Percentiles rank a stretch among this genome's conserved stretches.
Conservation (phyloP, 2,888 invertebrate species). For the Brenthis ino region DNA sequence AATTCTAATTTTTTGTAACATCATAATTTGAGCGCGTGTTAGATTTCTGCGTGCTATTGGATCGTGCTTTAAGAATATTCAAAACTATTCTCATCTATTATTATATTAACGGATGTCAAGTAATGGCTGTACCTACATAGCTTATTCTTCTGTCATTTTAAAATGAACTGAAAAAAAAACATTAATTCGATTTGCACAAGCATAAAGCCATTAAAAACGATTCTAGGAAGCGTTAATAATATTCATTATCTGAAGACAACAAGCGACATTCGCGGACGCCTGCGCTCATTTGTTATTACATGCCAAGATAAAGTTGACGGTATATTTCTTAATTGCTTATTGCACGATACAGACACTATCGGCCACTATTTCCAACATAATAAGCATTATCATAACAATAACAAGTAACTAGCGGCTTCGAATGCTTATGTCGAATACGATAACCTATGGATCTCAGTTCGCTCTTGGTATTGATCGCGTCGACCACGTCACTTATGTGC, state of each 20-base stretch:
- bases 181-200: conserved; percentile 34
- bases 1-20: too few relatives aligned
- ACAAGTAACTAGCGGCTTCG: conserved; percentile 63
- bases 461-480: conserved; percentile 37
- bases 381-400: conserved; percentile 80
- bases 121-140: background rate
- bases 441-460: conserved; percentile 44
- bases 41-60: too few relatives aligned
- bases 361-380: conserved; percentile 77
- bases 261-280: conserved; percentile 52
- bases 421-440: conserved; percentile 39
- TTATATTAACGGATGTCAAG: background rate
- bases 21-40: too few relatives aligned
- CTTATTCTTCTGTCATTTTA: background rate
- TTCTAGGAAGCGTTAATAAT: conserved; percentile 61
- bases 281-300: conserved; percentile 59
- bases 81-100: too few relatives aligned
- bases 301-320: conserved; percentile 60
- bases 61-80: too few relatives aligned
- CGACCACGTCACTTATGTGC: conserved; percentile 25
- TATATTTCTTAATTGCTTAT: conserved; percentile 76
- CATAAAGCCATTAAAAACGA: conserved; percentile 40
- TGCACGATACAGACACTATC: conserved; percentile 76
- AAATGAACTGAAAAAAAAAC: background rate
- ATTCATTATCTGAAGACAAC: conserved; percentile 49